A percentile compares a stretch with the other conserved stretches of the same genome.
phyloP scores from a whole-genome alignment of 2,113 vertebrate species.

The Pterocles orientalis region DNA sequence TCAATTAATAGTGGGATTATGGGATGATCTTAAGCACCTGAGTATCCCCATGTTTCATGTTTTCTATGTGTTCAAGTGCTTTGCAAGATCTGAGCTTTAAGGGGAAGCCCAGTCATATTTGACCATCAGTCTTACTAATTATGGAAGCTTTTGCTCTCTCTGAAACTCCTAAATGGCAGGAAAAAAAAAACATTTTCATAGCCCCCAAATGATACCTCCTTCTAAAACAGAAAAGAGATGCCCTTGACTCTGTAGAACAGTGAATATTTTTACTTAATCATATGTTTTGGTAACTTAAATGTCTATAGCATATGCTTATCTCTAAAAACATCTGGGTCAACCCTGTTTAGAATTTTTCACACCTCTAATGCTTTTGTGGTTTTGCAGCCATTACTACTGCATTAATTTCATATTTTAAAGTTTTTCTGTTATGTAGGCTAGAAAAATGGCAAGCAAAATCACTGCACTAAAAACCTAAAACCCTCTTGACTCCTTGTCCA shows the following conservation, averaged over 20 bases:
- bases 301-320: not conserved
- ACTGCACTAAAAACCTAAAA: not conserved
- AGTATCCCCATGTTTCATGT: not conserved
- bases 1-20: not conserved
- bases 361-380: not conserved
- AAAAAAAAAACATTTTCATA: not conserved
- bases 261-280: not conserved
- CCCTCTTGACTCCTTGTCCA: not conserved
- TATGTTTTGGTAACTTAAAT: not conserved
- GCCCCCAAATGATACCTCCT: not conserved
- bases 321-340: not conserved
- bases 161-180: not conserved
- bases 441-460: not conserved
- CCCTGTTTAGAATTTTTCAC: not conserved
- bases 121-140: not conserved
- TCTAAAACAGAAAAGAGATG: not conserved
- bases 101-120: not conserved
- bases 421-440: not conserved
- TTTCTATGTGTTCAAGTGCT: not conserved
- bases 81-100: not conserved
- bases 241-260: not conserved
- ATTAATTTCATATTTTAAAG: not conserved
- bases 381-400: not conserved
- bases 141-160: not conserved
- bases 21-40: not conserved